Evolutionary conservation across 2,888 invertebrate species (phyloP), one percentile per base, ranked within the genome.

Genomic region (Gisinianus flammeolus): DNA sequence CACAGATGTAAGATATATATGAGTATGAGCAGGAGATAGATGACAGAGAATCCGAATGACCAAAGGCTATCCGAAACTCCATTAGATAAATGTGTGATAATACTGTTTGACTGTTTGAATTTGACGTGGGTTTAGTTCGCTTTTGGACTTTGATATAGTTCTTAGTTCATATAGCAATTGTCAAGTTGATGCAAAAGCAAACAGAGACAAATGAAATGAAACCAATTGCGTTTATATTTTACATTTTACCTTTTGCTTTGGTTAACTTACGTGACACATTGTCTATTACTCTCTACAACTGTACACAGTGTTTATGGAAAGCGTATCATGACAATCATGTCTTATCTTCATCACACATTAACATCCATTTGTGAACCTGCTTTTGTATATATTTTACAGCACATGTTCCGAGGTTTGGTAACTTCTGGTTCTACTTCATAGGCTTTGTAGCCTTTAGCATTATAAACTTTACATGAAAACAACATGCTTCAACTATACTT

Each of bases 291-390:
- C 19, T 12, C 4, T 26, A 62, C 22, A 22, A 8, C 22, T 10
- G 24, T 28, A 62, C 6, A 12, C 12, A 5, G 26, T 4, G 16
- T 5, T n/a, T 19, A 62, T 28, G 3, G 12, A 26, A 12, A 62
- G 10, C 12, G 26, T 2, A 28, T 62, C 26, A 6, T 26, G 5
- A 26, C 22, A 28, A 30, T 71, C 31, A 12, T 30, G 30, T 24
- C 31, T n/a, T 58, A 33, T 72, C 58, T 58, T 6, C 33, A 33
- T 58, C 33, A 31, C 72, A 58, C 56, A 72, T 72, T 72, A 72
- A 72, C 72, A 72, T 30, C 58, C 58, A 58, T 72, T 58, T 72
- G 72, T 72, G 72, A 72, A 72, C 33, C 31, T 30, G 58, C 56
- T 54, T 52, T 54, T 12, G 24, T 58, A 28, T 26, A 22, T 68